Conservation (phyloP, 2,113 vertebrate genomes). For the Myotis brandtii region DNA sequence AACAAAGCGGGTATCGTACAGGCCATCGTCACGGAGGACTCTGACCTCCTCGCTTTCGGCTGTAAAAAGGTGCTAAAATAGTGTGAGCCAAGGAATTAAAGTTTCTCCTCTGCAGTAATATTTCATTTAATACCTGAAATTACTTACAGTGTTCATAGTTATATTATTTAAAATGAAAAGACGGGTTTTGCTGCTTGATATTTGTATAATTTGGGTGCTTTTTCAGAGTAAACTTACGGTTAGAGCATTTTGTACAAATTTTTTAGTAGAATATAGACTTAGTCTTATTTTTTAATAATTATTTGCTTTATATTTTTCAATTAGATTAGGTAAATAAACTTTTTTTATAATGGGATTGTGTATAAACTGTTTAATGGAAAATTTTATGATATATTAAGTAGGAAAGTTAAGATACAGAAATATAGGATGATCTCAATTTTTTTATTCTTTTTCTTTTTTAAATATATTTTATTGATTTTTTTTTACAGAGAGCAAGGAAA, state of each 20-base stretch:
- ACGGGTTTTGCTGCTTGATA: background rate
- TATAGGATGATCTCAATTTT: background rate
- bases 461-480: no score
- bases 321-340: background rate
- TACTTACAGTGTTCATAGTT: background rate
- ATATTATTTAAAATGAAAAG: background rate
- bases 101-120: background rate
- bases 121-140: background rate
- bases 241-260: background rate
- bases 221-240: background rate
- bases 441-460: no score
- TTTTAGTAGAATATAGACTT: background rate
- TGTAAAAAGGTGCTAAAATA: constrained; percentile 93
- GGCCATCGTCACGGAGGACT: constrained; percentile 97
- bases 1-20: constrained; percentile 94
- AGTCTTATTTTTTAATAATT: background rate
- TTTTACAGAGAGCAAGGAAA: no score
- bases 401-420: constrained; percentile 6
- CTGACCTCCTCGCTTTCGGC: constrained; percentile 97
- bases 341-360: background rate
- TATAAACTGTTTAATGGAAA: background rate
- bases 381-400: background rate
- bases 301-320: background rate
- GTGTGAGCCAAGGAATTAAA: background rate
- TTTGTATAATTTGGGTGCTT: background rate